These are phyloP conservation scores for Microctonus brassicae DNA, from an alignment of 2,888 invertebrate species.

Conservation along the genomic window DNA sequence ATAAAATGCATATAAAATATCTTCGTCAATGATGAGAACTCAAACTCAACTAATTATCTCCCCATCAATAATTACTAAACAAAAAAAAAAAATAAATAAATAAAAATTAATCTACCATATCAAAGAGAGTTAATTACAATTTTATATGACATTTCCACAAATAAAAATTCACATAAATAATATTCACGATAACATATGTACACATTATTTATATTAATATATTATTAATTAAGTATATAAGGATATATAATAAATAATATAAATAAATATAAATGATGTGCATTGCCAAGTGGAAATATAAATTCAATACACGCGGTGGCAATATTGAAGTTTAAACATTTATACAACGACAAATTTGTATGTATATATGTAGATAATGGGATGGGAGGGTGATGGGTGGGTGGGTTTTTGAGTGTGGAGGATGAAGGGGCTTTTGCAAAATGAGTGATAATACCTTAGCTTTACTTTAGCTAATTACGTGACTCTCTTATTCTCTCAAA, in stretches of 20 bases:
- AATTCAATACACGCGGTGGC: not conserved
- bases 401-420: constrained; percentile 1
- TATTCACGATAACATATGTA: not conserved
- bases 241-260: not conserved
- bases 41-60: constrained; percentile 61
- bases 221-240: not conserved
- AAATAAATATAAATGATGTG: not conserved
- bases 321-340: constrained; percentile 47
- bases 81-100: constrained; percentile 51
- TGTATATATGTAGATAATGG: constrained; percentile 19
- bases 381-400: constrained; percentile 21
- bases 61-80: constrained; percentile 62
- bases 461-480: constrained; percentile 69
- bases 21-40: not conserved
- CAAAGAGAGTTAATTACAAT: not conserved
- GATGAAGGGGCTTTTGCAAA: constrained; percentile 53
- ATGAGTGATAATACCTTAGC: constrained; percentile 68
- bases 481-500: constrained; percentile 42
- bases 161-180: not conserved
- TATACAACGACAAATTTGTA: constrained; percentile 39
- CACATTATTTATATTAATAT: not conserved
- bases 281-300: not conserved
- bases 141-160: not conserved
- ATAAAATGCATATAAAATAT: not conserved
- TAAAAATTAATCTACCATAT: constrained; percentile 18